Evolutionary conservation across 2,113 vertebrate genomes (phyloP), one percentile per base, ranked within the genome.

Genomic region (Lontra canadensis): DNA sequence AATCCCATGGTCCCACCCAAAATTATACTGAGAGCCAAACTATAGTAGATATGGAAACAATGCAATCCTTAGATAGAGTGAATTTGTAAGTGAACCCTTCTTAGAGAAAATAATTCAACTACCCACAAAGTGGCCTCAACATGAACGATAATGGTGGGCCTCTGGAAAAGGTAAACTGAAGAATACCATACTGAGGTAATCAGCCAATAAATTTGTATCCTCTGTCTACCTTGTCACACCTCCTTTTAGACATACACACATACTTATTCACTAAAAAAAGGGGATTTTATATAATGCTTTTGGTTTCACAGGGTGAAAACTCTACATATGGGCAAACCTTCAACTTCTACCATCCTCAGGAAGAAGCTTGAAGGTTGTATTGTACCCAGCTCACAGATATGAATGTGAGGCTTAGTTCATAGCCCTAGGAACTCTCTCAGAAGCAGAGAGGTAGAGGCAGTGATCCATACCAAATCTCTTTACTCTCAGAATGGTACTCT

Each of bases 211-310:
- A 59, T 65, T 18, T 81, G 17, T 81, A 84, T 15, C 3, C 17
- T 49, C 25, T 3, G 5, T 21, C 47, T 15, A 88, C 25, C 15
- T 81, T 84, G 18, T 67, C 42, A n/a, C 14, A 82, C 39, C 13
- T 71, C 1, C 34, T 29, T 59, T 69, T 47, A 78, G 47, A 88
- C 11, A 69, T 39, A 78, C 36, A 67, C 18, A 69, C 23, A 36
- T 44, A 90, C 52, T 61, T n/a, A 79, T 21, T 82, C n/a, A 88
- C 34, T 96, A 39, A 84, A 91, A 65, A 15, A 55, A 79, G 9
- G n/a, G 80, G 14, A 25, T 78, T 88, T 96, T 88, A 26, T n/a
- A 87, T 11, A 81, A 92, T 55, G 44, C n/a, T 89, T 84, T 93
- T 36, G 4, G 9, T 96, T 95, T 88, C 74, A 81, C 25, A 78